Base-by-base conservation (phyloP, 2,797 vertebrate species). In the Lepus oiostolus region DNA sequence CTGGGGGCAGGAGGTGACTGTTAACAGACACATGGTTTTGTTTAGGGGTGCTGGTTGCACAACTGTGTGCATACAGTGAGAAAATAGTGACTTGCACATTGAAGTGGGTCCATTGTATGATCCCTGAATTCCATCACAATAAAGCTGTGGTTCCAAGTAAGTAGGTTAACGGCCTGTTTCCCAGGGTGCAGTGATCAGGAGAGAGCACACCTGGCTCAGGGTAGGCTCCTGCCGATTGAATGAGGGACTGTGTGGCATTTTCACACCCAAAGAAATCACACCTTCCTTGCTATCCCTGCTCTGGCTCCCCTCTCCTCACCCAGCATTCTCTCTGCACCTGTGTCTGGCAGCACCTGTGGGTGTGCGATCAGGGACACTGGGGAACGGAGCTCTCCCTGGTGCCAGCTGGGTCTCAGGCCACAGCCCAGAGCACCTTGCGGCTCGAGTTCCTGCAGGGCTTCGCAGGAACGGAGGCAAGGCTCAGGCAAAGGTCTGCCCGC, bases 51-150 rank as follows among this genome's bases (percentile, higher is more conserved):
- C 81, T 47, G 10, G 68, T 21, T 85, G n/a, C 52, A 50, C 16
- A 72, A 24, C 5, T 81, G 47, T 83, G 65, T 13, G 50, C 67
- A 80, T 52, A 50, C 26, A 72, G 60, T 71, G 63, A 70, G 67
- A 82, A 87, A 76, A 16, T 16, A 60, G 28, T 81, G 35, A 63
- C 75, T 13, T 47, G 11, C 60, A 63, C 10, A 71, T 77, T 71
- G 70, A 89, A 71, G 24, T 75, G 26, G 76, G 70, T 28, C 32
- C 47, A 7, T 6, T 90, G 32, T 35, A 70, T 28, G 68, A 72
- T 83, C 30, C 21, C 22, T n/a, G 21, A 93, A 89, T 89, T 74
- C 30, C 42, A 91, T 14, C 84, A 72, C 50, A 91, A 42, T 54
- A 76, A 79, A 82, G 10, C 70, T 62, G 30, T 63, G 30, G 22